Conservation (phyloP, 2,797 vertebrate genomes). For the Melanotaenia trifasciata region DNA sequence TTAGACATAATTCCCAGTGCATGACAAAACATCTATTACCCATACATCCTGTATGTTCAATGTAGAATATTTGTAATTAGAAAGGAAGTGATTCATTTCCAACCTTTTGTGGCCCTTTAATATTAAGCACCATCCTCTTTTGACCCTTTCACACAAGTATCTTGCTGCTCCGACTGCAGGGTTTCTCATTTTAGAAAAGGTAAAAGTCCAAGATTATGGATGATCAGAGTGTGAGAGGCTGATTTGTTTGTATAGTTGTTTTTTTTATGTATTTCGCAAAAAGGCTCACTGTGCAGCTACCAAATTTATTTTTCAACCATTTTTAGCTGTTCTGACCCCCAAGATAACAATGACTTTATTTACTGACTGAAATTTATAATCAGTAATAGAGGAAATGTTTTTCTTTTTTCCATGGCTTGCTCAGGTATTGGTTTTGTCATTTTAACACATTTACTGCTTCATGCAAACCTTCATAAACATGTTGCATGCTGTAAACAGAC, state of each 20-base stretch:
- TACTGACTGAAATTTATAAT: not conserved
- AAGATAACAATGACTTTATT: not conserved
- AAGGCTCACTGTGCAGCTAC: not conserved
- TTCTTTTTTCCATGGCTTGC: not conserved
- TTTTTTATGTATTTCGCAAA: not conserved
- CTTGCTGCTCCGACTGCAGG: not conserved
- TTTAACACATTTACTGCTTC: not conserved
- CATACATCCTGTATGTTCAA: slow-evolving; percentile 30
- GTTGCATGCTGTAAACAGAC: no score
- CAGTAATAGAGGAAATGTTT: not conserved
- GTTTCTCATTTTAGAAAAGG: not conserved
- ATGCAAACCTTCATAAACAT: no score
- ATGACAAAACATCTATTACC: slow-evolving; percentile 62
- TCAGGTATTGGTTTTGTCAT: not conserved
- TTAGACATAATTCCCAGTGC: slow-evolving; percentile 66
- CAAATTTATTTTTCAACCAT: not conserved
- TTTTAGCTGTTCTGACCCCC: not conserved
- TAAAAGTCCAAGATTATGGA: not conserved
- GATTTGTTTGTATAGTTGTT: not conserved
- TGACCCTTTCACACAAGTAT: not conserved
- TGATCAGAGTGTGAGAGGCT: not conserved
- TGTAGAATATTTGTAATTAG: not conserved
- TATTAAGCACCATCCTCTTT: not conserved
- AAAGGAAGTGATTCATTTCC: not conserved
- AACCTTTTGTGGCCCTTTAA: not conserved